These are phyloP conservation scores for Brachypalpus laphriformis DNA, from an alignment of 2,888 invertebrate genomes.

Conservation along the genomic window DNA sequence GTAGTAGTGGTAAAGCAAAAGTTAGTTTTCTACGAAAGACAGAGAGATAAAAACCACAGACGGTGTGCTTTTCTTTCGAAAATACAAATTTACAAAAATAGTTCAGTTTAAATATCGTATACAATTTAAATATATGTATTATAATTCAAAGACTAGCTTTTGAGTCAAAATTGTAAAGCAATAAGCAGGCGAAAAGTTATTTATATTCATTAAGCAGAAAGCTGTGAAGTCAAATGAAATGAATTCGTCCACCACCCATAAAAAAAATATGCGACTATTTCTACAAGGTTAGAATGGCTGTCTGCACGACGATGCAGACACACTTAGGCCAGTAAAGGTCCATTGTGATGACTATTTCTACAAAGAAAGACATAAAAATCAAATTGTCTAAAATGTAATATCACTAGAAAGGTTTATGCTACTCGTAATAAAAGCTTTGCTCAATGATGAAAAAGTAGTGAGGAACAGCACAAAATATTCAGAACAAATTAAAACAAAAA, in stretches of 20 bases:
- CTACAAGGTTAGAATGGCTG: too few species aligned
- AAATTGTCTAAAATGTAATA: too few species aligned
- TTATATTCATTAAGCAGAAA: not conserved
- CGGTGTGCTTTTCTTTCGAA: not conserved
- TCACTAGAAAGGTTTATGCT: too few species aligned
- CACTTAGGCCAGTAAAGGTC: too few species aligned
- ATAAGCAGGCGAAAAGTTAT: not conserved
- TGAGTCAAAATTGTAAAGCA: not conserved
- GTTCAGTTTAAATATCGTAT: not conserved
- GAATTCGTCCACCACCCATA: not conserved
- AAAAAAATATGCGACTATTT: too few species aligned
- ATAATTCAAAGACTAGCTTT: not conserved
- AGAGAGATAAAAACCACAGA: not conserved
- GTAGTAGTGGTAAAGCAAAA: constrained; percentile 3
- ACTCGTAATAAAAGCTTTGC: too few species aligned
- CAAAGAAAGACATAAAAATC: not conserved
- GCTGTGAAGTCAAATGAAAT: not conserved
- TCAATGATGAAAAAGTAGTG: too few species aligned
- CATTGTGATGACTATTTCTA: not conserved
- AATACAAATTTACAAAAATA: not conserved
- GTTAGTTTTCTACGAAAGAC: not conserved
- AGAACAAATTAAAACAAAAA: too few species aligned
- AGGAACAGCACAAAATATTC: too few species aligned
- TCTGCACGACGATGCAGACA: too few species aligned
- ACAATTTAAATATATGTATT: not conserved